Evolutionary conservation across 2,888 invertebrate species (phyloP), one percentile per base, ranked within the genome.

Genomic region (Melikaiella ostensackeni): DNA sequence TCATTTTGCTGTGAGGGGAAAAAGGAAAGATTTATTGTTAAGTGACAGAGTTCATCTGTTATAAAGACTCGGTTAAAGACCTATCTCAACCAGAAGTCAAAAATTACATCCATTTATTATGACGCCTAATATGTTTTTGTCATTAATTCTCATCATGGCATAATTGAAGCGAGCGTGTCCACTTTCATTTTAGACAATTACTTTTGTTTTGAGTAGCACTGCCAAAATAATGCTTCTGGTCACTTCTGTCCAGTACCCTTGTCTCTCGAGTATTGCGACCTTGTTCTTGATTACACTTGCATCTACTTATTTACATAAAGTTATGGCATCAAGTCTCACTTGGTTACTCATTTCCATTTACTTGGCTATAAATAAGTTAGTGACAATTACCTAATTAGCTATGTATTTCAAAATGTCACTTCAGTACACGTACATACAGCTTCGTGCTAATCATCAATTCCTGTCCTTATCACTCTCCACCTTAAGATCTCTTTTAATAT

Each of bases 291-390:
- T 50, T 46, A 70, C 7, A 9, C 19, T 46, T 19, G 38, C n/a
- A 13, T 63, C 13, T 35, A 30, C 19, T 46, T 30, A 30, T 30
- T 30, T 30, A 11, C 64, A 64, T 64, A 64, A 64, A 70, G 27
- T 50, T 70, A 70, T 70, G 30, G 27, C 46, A 50, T 27, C 30
- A 70, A n/a, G 16, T 50, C 6, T 9, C 70, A 21, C 19, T 11
- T n/a, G 70, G 46, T 70, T 55, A 27, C 50, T 33, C 50, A 46
- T 46, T 70, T 64, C n/a, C 21, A 27, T 46, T 30, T 64, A 64
- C n/a, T 66, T 66, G 19, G 9, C 33, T 70, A 70, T 70, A 70
- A 50, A 70, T 55, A 70, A 70, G 19, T 46, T 30, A 46, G 30
- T 46, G 42, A 46, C 30, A 70, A 70, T 70, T 50, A 70, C 50